These are phyloP conservation scores for Maccullochella peelii DNA, from an alignment of 2,113 vertebrate genomes.

Conservation along the genomic window DNA sequence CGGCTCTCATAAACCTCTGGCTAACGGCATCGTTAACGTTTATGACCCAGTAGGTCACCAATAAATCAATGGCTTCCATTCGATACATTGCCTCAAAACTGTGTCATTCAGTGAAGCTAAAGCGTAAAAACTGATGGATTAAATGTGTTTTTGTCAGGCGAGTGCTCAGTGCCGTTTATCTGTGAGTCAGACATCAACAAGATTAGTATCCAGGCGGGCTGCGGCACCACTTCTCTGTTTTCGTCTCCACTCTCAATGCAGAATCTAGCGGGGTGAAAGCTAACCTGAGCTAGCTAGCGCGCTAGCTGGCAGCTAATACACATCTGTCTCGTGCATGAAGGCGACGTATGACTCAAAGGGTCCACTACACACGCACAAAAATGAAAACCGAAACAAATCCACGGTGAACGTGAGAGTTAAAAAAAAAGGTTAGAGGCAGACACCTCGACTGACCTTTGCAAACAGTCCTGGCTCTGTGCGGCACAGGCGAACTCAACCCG, in stretches of 20 bases:
- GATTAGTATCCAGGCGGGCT: neutral
- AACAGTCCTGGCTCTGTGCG: slow-evolving; percentile 58
- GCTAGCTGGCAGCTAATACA: slow-evolving; percentile 39
- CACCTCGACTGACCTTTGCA: slow-evolving; percentile 79
- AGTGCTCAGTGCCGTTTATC: neutral
- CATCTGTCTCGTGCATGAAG: neutral
- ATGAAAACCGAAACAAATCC: slow-evolving; percentile 28
- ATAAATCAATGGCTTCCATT: neutral
- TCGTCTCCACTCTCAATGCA: slow-evolving; percentile 30
- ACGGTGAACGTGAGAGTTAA: neutral
- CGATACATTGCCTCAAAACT: neutral
- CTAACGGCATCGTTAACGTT: neutral
- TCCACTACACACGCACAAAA: neutral
- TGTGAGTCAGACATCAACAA: neutral
- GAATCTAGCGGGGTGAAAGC: neutral
- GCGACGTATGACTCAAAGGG: neutral
- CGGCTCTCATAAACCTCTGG: neutral
- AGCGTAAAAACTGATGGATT: neutral
- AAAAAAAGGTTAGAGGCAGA: neutral
- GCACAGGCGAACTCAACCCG: slow-evolving; percentile 75
- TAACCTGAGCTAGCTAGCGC: slow-evolving; percentile 51
- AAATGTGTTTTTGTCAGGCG: neutral
- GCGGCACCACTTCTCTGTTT: slow-evolving; percentile 11
- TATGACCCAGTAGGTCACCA: neutral
- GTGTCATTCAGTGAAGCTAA: neutral